Evolutionary conservation across 2,113 vertebrate genomes (phyloP), one percentile per base, ranked within the genome.

Genomic region (Megaptera novaeangliae): DNA sequence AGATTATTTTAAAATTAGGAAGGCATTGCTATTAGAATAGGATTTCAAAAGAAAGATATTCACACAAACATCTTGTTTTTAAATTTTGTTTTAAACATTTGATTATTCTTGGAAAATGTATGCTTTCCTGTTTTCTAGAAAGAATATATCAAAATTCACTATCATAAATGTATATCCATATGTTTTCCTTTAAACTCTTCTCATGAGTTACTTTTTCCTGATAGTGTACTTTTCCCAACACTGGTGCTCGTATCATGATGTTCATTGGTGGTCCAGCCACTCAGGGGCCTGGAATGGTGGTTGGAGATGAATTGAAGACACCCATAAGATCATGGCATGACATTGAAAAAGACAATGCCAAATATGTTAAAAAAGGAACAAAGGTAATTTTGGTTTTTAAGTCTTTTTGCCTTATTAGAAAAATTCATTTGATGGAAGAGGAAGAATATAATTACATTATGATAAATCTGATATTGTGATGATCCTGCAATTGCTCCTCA

Each of bases 301-400:
- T 99, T 31, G 99, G 99, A 64, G 99, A 99, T 92, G 99, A 99
- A 75, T 92, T 99, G 95, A 99, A 99, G 98, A 99, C 98, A 12
- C 99, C 99, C 83, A 99, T 99, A 98, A 99, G 99, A 95, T 99
- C 99, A 9, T 99, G 99, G 99, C 99, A 99, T 23, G 99, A 99
- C 98, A 99, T 99, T 2, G 99, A 99, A 98, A 99, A 99, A 98
- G 99, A 99, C 97, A 99, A 99, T 97, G 99, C 99, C 94, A 99
- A 99, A 98, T 99, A 99, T 90, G 99, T 99, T 98, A 99, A 99
- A 98, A 99, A 99, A 86, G 99, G 99, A 93, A 99, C 99, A n/a
- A 99, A 99, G 99, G 99, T 99, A 98, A 99, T 98, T 97, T 81
- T 57, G 25, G 4, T 46, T 87, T 94, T 88, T 71, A 86, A 88